These are phyloP conservation scores for Isichthys henryi DNA, from an alignment of 2,113 vertebrate species.

Conservation along the genomic window DNA sequence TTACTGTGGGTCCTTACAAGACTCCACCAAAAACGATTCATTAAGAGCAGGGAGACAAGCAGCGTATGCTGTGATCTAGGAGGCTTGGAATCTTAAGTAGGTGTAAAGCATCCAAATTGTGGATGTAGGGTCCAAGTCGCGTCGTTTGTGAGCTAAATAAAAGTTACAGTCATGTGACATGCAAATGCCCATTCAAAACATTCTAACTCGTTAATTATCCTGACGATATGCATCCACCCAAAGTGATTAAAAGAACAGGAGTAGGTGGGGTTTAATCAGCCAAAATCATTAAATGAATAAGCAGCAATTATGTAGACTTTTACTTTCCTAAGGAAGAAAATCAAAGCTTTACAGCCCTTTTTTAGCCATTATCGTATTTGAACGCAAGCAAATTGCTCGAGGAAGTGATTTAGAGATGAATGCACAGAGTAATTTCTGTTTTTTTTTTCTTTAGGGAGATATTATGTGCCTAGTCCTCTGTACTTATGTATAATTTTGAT, in stretches of 20 bases:
- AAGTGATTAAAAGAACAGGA: neutral
- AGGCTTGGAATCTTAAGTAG: neutral
- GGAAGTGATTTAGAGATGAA: slow-evolving; percentile 32
- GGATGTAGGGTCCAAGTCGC: neutral
- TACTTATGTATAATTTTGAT: slow-evolving; percentile 10
- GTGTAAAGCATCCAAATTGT: neutral
- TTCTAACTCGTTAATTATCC: neutral
- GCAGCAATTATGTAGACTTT: slow-evolving; percentile 22
- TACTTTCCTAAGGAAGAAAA: slow-evolving; percentile 18
- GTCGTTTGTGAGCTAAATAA: neutral
- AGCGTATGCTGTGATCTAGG: neutral
- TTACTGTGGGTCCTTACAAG: neutral
- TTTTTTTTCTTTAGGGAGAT: slow-evolving; percentile 19
- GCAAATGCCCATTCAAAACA: neutral
- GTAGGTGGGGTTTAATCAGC: slow-evolving; percentile 13
- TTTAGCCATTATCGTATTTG: slow-evolving; percentile 32
- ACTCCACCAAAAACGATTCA: neutral
- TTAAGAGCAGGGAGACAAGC: neutral
- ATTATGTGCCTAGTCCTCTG: slow-evolving; percentile 23
- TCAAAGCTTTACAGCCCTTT: slow-evolving; percentile 30
- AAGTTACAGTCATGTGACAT: neutral
- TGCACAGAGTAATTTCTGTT: slow-evolving; percentile 16
- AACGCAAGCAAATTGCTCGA: slow-evolving; percentile 35
- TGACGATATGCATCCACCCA: neutral
- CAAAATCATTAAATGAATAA: slow-evolving; percentile 28